phyloP scores from a whole-genome alignment of 2,113 vertebrate species.

The Asarcornis scutulata region DNA sequence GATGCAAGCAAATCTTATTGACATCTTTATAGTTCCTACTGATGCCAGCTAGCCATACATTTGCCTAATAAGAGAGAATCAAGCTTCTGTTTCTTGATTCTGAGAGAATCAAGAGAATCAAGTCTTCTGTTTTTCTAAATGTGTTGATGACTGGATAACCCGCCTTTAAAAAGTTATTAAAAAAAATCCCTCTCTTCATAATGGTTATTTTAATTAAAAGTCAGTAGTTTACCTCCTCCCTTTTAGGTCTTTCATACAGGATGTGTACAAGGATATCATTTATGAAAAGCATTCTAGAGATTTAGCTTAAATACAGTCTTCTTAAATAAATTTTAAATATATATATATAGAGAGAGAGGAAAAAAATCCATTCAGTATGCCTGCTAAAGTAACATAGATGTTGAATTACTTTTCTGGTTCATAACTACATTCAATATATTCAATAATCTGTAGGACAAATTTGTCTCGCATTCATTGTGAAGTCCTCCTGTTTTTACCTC shows the following conservation, averaged over 20 bases:
- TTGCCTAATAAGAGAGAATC: neutral
- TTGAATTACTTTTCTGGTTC: neutral
- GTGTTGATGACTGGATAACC: neutral
- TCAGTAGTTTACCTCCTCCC: rapidly evolving
- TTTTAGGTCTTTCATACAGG: neutral
- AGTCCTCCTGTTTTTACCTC: neutral
- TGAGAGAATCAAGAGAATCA: no score
- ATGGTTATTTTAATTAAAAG: neutral
- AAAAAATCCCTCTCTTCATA: neutral
- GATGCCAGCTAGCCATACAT: neutral
- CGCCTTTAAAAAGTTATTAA: neutral
- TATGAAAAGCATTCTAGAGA: neutral
- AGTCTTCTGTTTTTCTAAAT: neutral
- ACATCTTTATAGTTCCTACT: neutral
- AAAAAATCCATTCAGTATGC: neutral
- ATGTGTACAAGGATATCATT: neutral
- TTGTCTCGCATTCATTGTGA: conserved; percentile 21
- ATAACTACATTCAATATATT: neutral
- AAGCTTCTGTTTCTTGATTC: neutral
- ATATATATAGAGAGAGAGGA: neutral
- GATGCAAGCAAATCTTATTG: neutral
- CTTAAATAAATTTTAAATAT: neutral
- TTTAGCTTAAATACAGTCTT: neutral
- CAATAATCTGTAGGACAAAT: neutral
- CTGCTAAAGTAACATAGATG: neutral